These are phyloP conservation scores for Dinocampus coccinellae DNA, from an alignment of 2,888 invertebrate species.

Conservation along the genomic window DNA sequence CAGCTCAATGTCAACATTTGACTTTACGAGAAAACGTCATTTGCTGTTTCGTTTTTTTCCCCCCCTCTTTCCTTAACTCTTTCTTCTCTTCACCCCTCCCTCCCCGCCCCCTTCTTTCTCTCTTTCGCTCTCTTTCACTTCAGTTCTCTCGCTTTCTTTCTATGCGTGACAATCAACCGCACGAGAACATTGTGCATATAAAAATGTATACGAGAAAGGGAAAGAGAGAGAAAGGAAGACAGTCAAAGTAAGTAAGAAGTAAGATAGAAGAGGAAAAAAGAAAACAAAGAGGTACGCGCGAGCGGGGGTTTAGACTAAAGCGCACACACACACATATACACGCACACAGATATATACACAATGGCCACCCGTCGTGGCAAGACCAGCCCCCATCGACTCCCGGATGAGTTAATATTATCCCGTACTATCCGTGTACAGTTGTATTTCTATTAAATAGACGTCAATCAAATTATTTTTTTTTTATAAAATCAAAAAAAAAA, in stretches of 20 bases:
- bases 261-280: conserved; percentile 20
- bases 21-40: conserved; percentile 66
- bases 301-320: conserved; percentile 55
- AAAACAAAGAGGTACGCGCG: conserved; percentile 46
- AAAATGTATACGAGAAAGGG: conserved; percentile 37
- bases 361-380: conserved; percentile 66
- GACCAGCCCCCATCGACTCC: conserved; percentile 64
- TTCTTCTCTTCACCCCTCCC: too few relatives aligned
- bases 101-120: too few relatives aligned
- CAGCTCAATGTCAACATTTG: conserved; percentile 67
- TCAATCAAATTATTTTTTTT: conserved; percentile 61
- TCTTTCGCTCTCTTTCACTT: too few relatives aligned
- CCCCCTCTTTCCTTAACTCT: too few relatives aligned
- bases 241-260: too few relatives aligned
- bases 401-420: conserved; percentile 65
- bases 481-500: not conserved
- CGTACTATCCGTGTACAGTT: conserved; percentile 58
- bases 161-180: conserved; percentile 39
- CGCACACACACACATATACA: too few relatives aligned
- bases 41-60: not conserved
- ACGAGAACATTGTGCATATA: conserved; percentile 48
- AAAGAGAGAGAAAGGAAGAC: conserved; percentile 11
- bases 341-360: too few relatives aligned
- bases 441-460: conserved; percentile 67
- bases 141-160: conserved; percentile 42